phyloP scores from a whole-genome alignment of 2,888 invertebrate genomes.

The Branchinecta sandiegonensis region DNA sequence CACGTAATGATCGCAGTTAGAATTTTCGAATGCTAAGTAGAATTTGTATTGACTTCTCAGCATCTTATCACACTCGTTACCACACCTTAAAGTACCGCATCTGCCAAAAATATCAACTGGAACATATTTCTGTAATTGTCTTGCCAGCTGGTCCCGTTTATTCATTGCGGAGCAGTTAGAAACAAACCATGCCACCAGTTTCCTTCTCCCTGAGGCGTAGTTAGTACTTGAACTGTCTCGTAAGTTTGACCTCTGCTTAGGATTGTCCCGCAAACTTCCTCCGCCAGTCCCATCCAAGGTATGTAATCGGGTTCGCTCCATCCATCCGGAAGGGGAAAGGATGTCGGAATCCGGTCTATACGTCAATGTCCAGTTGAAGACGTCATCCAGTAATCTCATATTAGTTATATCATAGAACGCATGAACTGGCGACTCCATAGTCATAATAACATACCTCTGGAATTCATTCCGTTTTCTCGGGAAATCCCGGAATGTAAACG shows the following conservation, averaged over 20 bases:
- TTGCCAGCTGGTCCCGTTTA: constrained; percentile 31
- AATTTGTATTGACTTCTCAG: constrained; percentile 28
- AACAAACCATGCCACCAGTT: constrained; percentile 28
- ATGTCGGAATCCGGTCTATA: constrained; percentile 39
- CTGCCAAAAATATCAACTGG: constrained; percentile 32
- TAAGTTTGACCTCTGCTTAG: no score
- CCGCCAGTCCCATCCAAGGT: not conserved
- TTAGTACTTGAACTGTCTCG: no score
- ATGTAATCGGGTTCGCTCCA: constrained; percentile 17
- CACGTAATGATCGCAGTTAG: constrained; percentile 28
- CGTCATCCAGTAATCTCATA: constrained; percentile 33
- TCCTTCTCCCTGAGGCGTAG: constrained; percentile 22
- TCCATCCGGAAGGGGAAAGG: constrained; percentile 35
- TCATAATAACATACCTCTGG: constrained; percentile 25
- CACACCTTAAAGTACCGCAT: constrained; percentile 33
- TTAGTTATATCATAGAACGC: constrained; percentile 1
- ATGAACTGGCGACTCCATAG: constrained; percentile 23
- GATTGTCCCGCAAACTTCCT: no score
- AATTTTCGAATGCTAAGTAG: constrained; percentile 25
- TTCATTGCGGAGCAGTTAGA: constrained; percentile 33
- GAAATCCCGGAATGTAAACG: constrained; percentile 23
- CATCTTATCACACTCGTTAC: constrained; percentile 28
- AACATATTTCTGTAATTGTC: constrained; percentile 31
- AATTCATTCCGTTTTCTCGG: constrained; percentile 23
- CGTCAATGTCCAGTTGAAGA: constrained; percentile 43